Evolutionary conservation across 1,140 invertebrate genomes (phyloP), one percentile per base, ranked within the genome.

Genomic region (Drosophila quadrilineata): DNA sequence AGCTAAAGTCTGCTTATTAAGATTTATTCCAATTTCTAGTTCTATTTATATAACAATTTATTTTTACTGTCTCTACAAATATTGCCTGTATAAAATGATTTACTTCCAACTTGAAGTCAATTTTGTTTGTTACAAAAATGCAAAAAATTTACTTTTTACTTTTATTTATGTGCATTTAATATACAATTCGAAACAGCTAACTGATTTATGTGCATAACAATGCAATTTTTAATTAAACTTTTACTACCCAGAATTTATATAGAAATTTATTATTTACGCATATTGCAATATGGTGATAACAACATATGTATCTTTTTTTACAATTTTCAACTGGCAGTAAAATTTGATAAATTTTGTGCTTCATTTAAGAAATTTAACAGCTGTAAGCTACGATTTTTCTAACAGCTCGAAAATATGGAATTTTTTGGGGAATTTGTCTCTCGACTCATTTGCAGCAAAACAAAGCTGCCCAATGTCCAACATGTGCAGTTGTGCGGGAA

Each of bases 401-500:
- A n/a, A n/a, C n/a, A n/a, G n/a, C n/a, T n/a, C n/a, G n/a, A n/a
- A n/a, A n/a, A n/a, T n/a, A n/a, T n/a, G n/a, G n/a, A n/a, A n/a
- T n/a, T n/a, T n/a, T n/a, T 24, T 21, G 12, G 17, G 14, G 16
- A 57, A 35, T 58, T 46, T 50, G 17, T 22, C 10, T 36, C 28
- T 5, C 24, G 28, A 43, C 6, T 36, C 21, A 31, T 35, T 52
- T 36, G 43, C 10, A 28, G 2, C 9, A 46, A 29, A n/a, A 10
- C 8, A 41, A 67, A n/a, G n/a, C 38, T 33, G 28, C 40, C 33
- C 31, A 49, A 40, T 54, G n/a, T n/a, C 8, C 14, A 4, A 16
- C 26, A 28, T 75, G 54, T 71, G 56, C 41, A 71, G 50, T 63
- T 79, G 71, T 67, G 71, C 29, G 4, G 53, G 41, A 62, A 82